phyloP scores from a whole-genome alignment of 2,113 vertebrate species.

The Ramphastos sulfuratus region DNA sequence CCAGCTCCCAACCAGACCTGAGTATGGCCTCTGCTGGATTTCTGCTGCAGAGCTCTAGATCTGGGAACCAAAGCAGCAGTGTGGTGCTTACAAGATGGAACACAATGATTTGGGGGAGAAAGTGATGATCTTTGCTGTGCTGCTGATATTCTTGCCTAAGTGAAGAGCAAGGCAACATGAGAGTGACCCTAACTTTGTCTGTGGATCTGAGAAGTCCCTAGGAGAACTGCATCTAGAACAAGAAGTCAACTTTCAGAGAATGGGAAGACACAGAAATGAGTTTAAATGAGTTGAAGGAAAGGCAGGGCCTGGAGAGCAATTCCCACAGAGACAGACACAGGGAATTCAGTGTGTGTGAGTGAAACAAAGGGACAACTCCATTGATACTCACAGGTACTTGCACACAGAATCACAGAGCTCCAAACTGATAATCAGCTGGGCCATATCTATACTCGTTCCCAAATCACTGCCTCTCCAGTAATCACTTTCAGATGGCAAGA shows the following conservation, averaged over 20 bases:
- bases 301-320: neutral
- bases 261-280: neutral
- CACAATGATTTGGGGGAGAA: neutral
- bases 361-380: neutral
- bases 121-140: neutral
- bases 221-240: neutral
- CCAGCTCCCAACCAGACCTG: neutral
- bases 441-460: neutral
- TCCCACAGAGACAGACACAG: neutral
- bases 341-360: neutral
- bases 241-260: neutral
- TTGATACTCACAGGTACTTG: neutral
- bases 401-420: neutral
- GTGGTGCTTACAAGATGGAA: neutral
- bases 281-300: neutral
- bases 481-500: neutral
- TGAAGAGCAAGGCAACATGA: neutral
- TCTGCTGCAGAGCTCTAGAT: neutral
- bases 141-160: neutral
- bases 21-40: neutral
- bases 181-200: fast-evolving
- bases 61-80: neutral
- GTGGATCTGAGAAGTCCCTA: neutral
- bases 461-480: neutral
- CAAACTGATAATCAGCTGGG: neutral